Conservation (phyloP, 2,113 vertebrate genomes). For the Rhagologus leucostigma region DNA sequence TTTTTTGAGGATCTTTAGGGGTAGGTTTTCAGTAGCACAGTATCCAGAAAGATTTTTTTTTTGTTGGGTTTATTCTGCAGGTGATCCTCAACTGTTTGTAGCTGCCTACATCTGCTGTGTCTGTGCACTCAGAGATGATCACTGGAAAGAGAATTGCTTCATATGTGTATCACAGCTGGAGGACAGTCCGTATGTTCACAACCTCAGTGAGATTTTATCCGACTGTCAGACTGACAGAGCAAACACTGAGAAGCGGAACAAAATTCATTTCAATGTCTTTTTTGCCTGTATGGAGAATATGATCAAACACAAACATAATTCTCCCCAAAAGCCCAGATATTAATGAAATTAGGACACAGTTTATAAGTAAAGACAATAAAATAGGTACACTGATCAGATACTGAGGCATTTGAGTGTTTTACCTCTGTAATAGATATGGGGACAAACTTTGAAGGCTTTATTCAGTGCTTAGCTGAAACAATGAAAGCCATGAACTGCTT, state of each 20-base stretch:
- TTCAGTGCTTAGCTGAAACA: background rate
- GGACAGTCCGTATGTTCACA: background rate
- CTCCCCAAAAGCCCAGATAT: background rate
- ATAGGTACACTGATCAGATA: background rate
- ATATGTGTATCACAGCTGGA: background rate
- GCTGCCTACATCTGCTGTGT: background rate
- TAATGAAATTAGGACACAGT: background rate
- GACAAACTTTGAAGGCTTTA: background rate
- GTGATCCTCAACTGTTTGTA: background rate
- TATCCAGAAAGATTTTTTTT: background rate
- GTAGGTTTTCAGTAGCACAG: background rate
- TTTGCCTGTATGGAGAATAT: background rate
- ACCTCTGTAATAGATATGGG: background rate
- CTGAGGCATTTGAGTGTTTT: background rate
- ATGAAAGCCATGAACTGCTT: background rate
- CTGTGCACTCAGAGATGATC: background rate
- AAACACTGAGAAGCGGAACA: background rate
- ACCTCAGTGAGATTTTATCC: background rate
- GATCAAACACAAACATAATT: background rate
- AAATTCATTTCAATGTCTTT: background rate
- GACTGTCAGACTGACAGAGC: background rate
- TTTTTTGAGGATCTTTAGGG: accelerated
- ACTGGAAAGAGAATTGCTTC: background rate
- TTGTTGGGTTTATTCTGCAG: background rate
- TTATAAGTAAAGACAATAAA: background rate